A percentile compares a stretch with the other conserved stretches of the same genome.
Conservation (phyloP, 2,888 invertebrate genomes). For the Oscheius myriophilus region DNA sequence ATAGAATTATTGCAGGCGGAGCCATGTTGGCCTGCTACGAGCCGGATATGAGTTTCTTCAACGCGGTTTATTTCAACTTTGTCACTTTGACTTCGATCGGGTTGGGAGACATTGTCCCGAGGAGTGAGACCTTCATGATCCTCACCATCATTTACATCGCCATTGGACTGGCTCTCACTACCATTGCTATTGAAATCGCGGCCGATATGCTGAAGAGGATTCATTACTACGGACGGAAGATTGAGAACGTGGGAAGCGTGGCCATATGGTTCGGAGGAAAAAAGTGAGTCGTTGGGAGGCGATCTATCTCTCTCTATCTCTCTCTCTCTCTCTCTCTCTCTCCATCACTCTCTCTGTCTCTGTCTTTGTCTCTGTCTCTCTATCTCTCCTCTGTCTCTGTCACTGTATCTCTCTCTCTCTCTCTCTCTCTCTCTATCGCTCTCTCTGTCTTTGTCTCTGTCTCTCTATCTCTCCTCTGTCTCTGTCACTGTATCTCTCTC, state of each 20-base stretch:
- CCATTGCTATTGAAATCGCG: conserved; percentile 69
- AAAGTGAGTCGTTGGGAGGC: conserved; percentile 48
- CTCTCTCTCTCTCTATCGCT: no score
- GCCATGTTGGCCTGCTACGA: conserved; percentile 61
- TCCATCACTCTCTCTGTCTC: no score
- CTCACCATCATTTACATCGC: conserved; percentile 69
- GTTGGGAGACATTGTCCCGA: conserved; percentile 64
- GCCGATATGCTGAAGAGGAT: conserved; percentile 66
- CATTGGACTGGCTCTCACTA: conserved; percentile 66
- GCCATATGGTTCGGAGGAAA: conserved; percentile 69
- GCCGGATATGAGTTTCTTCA: conserved; percentile 68
- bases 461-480: no score
- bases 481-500: no score
- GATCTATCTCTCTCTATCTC: no score
- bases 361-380: no score
- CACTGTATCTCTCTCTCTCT: no score
- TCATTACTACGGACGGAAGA: conserved; percentile 68
- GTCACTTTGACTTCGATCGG: conserved; percentile 68
- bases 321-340: no score
- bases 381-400: no score
- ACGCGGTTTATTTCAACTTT: conserved; percentile 68
- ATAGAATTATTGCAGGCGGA: conserved; percentile 39
- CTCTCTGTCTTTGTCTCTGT: no score
- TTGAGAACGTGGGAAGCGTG: conserved; percentile 68
- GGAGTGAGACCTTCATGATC: conserved; percentile 64